Evolutionary conservation across 1,140 invertebrate genomes (phyloP), one percentile per base, ranked within the genome.

Genomic region (Conus ventricosus): DNA sequence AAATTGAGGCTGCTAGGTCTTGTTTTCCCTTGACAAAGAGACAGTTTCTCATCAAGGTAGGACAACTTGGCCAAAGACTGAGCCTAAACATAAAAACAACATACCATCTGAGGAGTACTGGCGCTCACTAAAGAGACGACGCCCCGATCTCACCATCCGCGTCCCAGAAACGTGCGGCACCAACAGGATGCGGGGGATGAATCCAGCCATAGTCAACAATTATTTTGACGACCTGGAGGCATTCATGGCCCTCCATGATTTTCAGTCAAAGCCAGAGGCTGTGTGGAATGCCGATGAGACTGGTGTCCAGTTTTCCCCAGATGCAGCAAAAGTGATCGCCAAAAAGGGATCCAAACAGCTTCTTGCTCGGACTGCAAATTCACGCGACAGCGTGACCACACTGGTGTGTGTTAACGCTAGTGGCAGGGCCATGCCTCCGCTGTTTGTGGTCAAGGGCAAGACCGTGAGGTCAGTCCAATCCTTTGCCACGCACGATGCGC

Each of bases 201-300:
- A 88, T 51, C 15, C 10, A 13, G 78, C 86, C 20, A 80, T 90
- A 0, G 89, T 87, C 23, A 71, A 84, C 8, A 78, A 60, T 3
- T 91, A 90, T 75, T 89, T 87, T 55, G 13, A 39, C 5, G 85
- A 88, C 20, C 60, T 89, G 10, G 67, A 89, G 27, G 57, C 25
- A 0, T 67, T 91, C 0, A 39, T 91, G 39, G 39, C 25, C 27
- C 17, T n/a, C n/a, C n/a, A n/a, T n/a, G n/a, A n/a, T n/a, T n/a
- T n/a, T n/a, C n/a, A n/a, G n/a, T n/a, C n/a, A 8, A 82, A 83
- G 8, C 90, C 91, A 10, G 5, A 85, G 53, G 7, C 15, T n/a
- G 89, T 92, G 15, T 92, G 90, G 91, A 92, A 92, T 67, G 88
- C 87, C 51, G 88, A 92, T 55, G 89, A 92, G 84, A 92, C 91